Conservation (phyloP, 2,888 invertebrate species). For the Himalopsyche tibetana region DNA sequence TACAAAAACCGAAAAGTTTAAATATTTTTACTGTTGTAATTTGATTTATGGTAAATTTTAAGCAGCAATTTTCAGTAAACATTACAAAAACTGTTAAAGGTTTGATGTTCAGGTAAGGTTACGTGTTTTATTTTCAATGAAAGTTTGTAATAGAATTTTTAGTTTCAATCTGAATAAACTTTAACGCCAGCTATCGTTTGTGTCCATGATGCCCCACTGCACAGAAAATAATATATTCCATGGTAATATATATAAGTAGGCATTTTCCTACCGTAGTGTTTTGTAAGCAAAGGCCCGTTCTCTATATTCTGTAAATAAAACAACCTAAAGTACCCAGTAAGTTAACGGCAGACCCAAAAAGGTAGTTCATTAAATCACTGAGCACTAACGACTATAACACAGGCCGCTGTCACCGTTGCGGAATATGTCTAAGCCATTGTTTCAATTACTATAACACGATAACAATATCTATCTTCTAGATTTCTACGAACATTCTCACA, state of each 20-base stretch:
- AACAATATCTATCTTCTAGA: constrained; percentile 6
- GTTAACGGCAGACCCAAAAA: constrained; percentile 18
- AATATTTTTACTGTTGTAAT: too few relatives aligned
- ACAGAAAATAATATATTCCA: constrained; percentile 26
- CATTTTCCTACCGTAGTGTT: constrained; percentile 24
- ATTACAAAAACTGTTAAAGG: too few relatives aligned
- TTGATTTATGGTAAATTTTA: too few relatives aligned
- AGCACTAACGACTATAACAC: neutral
- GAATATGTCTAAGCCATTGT: neutral
- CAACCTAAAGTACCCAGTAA: constrained; percentile 12
- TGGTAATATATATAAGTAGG: neutral
- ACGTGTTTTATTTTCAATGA: too few relatives aligned
- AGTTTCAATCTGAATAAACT: too few relatives aligned
- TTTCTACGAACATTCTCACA: too few relatives aligned
- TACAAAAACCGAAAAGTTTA: too few relatives aligned
- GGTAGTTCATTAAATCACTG: constrained; percentile 38
- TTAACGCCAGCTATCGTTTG: too few relatives aligned
- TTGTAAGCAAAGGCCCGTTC: constrained; percentile 21
- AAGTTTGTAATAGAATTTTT: too few relatives aligned
- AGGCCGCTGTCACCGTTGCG: neutral
- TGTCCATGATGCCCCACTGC: neutral
- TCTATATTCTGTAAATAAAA: constrained; percentile 38
- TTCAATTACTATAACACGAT: constrained; percentile 28
- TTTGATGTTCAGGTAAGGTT: too few relatives aligned
- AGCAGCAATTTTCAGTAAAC: too few relatives aligned